Percentiles rank a stretch among this genome's conserved stretches.
Conservation (phyloP, 30 jellyfish, hydroid and myxozoan genomes). For the Hydra vulgaris region DNA sequence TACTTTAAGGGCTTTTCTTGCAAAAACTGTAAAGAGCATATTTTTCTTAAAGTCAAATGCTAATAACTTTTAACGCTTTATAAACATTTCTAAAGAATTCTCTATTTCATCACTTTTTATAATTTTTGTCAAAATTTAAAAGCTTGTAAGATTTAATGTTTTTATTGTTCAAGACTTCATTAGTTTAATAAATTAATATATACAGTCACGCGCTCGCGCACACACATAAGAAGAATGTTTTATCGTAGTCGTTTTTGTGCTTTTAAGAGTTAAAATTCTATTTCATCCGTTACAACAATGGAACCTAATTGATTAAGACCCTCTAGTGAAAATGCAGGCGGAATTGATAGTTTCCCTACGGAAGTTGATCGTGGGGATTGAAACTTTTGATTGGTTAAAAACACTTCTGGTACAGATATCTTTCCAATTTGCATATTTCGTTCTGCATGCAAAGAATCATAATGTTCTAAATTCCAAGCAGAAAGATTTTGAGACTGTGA, state of each 20-base stretch:
- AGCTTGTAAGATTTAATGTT: too few species aligned
- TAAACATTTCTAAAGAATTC: too few species aligned
- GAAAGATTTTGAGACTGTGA: not conserved
- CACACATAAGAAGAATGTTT: not conserved
- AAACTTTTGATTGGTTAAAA: not conserved
- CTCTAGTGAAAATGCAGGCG: slow-evolving; percentile 15
- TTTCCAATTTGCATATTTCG: not conserved
- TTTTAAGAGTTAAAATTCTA: not conserved
- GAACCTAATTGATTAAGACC: not conserved
- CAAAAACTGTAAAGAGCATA: too few species aligned
- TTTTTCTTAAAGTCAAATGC: too few species aligned
- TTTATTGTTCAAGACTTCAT: too few species aligned
- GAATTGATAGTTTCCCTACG: slow-evolving; percentile 11
- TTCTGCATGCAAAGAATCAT: not conserved
- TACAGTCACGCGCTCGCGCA: too few species aligned
- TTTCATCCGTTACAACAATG: not conserved
- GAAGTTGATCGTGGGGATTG: not conserved
- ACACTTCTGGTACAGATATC: slow-evolving; percentile 4
- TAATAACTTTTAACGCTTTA: too few species aligned
- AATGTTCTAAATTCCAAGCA: not conserved
- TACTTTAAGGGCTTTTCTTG: too few species aligned
- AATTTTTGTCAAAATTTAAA: too few species aligned
- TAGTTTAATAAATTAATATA: too few species aligned
- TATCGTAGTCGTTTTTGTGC: not conserved
- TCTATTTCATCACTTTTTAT: too few species aligned